phyloP scores from a whole-genome alignment of 2,797 vertebrate genomes.

The Syncerus caffer region DNA sequence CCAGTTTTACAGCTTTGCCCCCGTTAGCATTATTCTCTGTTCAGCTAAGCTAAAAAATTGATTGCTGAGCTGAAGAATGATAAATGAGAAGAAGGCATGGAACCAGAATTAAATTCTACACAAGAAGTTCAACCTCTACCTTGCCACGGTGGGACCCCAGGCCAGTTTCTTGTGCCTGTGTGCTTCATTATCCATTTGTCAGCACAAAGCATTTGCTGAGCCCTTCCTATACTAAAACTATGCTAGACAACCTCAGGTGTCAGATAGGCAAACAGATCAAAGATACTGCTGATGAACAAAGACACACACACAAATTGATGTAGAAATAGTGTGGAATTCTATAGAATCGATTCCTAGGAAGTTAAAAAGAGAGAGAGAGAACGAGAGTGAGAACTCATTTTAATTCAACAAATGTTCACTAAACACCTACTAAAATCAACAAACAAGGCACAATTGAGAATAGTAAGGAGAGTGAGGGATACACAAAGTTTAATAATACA shows the following conservation, averaged over 20 bases:
- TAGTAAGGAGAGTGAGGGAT: background rate
- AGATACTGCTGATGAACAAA: background rate
- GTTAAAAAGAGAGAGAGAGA: background rate
- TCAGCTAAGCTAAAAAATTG: background rate
- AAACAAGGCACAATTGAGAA: too few species aligned
- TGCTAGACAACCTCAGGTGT: background rate
- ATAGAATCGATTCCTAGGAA: background rate
- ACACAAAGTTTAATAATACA: background rate
- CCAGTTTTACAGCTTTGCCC: background rate
- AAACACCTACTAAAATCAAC: background rate
- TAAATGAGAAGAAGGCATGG: background rate
- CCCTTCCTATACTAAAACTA: background rate
- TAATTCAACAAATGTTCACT: background rate
- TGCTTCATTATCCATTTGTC: background rate
- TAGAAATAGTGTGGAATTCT: background rate
- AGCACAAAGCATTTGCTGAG: slow-evolving; percentile 36
- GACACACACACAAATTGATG: background rate
- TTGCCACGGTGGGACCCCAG: background rate
- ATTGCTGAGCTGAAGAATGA: background rate
- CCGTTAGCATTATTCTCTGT: background rate
- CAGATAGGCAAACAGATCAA: slow-evolving; percentile 8
- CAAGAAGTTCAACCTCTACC: background rate
- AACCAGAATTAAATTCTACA: background rate
- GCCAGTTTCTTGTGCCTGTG: background rate
- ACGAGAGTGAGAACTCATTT: background rate